These are phyloP conservation scores for Bellardia bayeri DNA, from an alignment of 2,888 invertebrate species.

Conservation along the genomic window DNA sequence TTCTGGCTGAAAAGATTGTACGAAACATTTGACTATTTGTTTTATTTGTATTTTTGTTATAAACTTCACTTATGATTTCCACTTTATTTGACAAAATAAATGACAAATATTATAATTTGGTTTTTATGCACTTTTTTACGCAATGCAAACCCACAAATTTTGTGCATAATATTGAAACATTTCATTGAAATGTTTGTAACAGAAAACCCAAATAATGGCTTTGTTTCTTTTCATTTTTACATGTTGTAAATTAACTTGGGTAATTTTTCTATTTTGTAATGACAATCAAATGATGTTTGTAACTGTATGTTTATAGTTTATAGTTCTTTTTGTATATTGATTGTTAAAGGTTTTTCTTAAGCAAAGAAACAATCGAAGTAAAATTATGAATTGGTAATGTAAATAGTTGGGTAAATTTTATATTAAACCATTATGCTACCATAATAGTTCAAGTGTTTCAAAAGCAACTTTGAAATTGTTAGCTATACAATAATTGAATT, in stretches of 20 bases:
- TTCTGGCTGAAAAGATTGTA: slow-evolving; percentile 47
- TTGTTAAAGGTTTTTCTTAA: slow-evolving; percentile 10
- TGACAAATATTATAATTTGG: slow-evolving; percentile 70
- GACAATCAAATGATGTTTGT: not conserved
- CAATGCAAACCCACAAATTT: slow-evolving; percentile 40
- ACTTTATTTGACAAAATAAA: slow-evolving; percentile 57
- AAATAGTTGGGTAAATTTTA: too few species aligned
- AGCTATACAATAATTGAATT: too few species aligned
- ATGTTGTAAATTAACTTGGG: slow-evolving; percentile 15
- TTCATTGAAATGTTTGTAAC: slow-evolving; percentile 5
- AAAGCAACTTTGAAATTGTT: too few species aligned
- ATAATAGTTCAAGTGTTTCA: too few species aligned
- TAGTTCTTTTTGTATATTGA: too few species aligned
- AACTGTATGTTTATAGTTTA: not conserved
- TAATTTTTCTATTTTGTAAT: not conserved
- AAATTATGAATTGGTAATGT: not conserved
- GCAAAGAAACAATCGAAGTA: not conserved
- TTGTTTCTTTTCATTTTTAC: slow-evolving; percentile 5
- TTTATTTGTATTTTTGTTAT: not conserved
- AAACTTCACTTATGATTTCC: slow-evolving; percentile 43
- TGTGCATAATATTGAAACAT: slow-evolving; percentile 24
- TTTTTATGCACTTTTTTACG: slow-evolving; percentile 67
- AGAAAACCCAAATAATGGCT: not conserved
- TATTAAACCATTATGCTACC: too few species aligned
- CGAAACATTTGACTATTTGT: slow-evolving; percentile 51